Evolutionary conservation across 2,797 vertebrate species (phyloP).

Genomic region (Eutrigla gurnardus): DNA sequence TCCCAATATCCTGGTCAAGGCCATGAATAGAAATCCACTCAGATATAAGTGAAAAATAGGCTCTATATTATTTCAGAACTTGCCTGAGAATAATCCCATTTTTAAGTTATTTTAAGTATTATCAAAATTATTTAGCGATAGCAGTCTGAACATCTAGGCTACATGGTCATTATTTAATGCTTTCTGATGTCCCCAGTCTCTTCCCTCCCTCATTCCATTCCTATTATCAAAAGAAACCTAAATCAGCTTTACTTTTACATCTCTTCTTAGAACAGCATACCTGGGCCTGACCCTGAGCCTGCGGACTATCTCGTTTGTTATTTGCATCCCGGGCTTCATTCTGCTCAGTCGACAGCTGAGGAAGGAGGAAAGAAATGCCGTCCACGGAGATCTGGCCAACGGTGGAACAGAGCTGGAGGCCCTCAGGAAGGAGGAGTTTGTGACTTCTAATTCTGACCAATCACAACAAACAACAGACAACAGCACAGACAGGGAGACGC

Average conservation of each 20-base stretch:
- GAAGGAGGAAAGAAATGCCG: slow-evolving; percentile 64
- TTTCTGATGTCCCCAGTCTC: neutral
- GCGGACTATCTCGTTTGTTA: slow-evolving; percentile 77
- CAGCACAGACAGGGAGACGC: slow-evolving; percentile 75
- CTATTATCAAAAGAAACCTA: neutral
- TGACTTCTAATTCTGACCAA: slow-evolving; percentile 66
- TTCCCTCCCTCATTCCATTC: too few species aligned
- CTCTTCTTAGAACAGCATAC: slow-evolving; percentile 77
- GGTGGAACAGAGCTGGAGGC: slow-evolving; percentile 75
- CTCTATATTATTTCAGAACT: neutral
- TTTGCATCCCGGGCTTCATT: slow-evolving; percentile 81
- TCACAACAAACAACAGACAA: slow-evolving; percentile 62
- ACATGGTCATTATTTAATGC: neutral
- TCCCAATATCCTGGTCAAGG: neutral
- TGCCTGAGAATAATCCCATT: neutral
- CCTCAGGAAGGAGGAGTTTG: slow-evolving; percentile 77
- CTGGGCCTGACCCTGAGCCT: slow-evolving; percentile 81
- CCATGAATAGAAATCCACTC: neutral
- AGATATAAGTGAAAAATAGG: neutral
- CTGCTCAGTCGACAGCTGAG: slow-evolving; percentile 75
- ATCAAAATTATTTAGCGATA: neutral
- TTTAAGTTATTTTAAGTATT: neutral
- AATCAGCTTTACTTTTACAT: neutral
- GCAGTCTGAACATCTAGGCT: neutral
- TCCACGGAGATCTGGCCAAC: slow-evolving; percentile 63